Conservation (phyloP, 2,797 vertebrate species). For the Bovichtus diacanthus region DNA sequence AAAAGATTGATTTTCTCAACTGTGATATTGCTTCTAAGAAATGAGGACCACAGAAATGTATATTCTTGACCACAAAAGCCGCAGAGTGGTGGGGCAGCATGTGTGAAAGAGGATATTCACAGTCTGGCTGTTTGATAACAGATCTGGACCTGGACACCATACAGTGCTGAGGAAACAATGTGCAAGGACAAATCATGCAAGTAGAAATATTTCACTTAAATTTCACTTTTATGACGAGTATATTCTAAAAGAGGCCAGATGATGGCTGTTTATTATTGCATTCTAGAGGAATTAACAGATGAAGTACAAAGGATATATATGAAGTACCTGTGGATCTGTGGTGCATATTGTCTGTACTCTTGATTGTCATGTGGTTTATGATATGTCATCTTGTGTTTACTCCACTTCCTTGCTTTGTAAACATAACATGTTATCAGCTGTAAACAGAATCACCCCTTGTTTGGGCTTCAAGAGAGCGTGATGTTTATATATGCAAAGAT, state of each 20-base stretch:
- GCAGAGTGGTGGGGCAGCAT: constrained; percentile 7
- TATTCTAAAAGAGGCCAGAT: constrained; percentile 51
- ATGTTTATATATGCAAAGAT: constrained; percentile 49
- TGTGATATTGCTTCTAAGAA: constrained; percentile 4
- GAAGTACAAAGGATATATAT: constrained; percentile 26
- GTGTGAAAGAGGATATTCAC: constrained; percentile 52
- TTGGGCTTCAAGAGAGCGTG: constrained; percentile 59
- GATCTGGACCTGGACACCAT: constrained; percentile 47
- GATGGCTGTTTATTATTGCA: constrained; percentile 48
- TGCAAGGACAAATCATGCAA: background rate
- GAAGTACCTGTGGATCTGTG: constrained; percentile 46
- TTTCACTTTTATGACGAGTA: constrained; percentile 39
- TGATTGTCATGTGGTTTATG: constrained; percentile 57
- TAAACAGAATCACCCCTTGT: constrained; percentile 76
- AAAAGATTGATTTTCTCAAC: constrained; percentile 21
- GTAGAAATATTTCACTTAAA: constrained; percentile 9
- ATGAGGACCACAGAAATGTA: constrained; percentile 22
- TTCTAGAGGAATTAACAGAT: constrained; percentile 39
- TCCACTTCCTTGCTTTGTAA: constrained; percentile 68
- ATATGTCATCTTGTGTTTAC: constrained; percentile 67
- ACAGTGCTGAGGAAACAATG: no score
- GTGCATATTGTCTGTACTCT: constrained; percentile 39
- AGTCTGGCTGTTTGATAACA: constrained; percentile 52
- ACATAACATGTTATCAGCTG: constrained; percentile 65
- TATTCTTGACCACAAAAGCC: constrained; percentile 32